Conservation (phyloP, 1,140 invertebrate species). For the Ericerus pela region DNA sequence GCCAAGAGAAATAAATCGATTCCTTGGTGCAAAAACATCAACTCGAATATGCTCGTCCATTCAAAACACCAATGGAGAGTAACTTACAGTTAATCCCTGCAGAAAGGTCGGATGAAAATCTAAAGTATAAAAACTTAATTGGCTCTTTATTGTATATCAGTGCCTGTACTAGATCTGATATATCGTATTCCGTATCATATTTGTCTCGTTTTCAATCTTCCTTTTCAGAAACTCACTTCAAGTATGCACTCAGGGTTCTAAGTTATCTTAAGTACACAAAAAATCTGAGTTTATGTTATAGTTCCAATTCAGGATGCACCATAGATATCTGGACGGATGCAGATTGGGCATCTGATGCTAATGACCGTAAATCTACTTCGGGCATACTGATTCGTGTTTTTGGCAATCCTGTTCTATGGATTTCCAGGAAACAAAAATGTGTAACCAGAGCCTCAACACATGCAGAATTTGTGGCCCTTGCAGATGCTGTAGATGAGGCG, state of each 20-base stretch:
- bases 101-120: background rate
- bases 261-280: constrained; percentile 30
- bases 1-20: background rate
- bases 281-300: constrained; percentile 23
- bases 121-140: constrained; percentile 4
- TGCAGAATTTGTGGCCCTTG: constrained; percentile 25
- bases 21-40: background rate
- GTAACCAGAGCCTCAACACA: constrained; percentile 23
- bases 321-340: constrained; percentile 28
- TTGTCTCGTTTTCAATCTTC: constrained; percentile 26
- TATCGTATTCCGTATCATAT: constrained; percentile 24
- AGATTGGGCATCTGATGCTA: constrained; percentile 25
- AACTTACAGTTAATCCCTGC: background rate
- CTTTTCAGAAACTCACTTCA: constrained; percentile 24
- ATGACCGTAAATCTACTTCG: constrained; percentile 25
- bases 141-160: constrained; percentile 4
- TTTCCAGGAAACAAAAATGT: constrained; percentile 21
- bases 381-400: constrained; percentile 22
- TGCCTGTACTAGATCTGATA: constrained; percentile 5
- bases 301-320: background rate
- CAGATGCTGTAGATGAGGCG: constrained; percentile 23
- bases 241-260: constrained; percentile 29
- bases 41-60: background rate
- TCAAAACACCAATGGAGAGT: background rate
- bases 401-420: constrained; percentile 22